phyloP scores from a whole-genome alignment of 92 coral and sea anemone species.

The Epizoanthus ramosus region DNA sequence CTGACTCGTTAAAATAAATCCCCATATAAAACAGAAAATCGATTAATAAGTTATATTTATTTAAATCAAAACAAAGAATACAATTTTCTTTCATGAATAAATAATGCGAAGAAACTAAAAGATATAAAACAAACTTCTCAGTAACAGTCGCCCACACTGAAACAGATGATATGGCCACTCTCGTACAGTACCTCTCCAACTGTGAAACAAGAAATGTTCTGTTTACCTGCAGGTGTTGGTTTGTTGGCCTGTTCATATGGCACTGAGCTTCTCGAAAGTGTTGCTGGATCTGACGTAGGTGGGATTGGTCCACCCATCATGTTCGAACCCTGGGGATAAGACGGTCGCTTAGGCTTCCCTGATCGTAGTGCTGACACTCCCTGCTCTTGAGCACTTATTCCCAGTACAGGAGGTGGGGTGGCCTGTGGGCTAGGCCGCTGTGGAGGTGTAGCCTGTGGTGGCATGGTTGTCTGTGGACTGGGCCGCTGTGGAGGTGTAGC shows the following conservation, averaged over 20 bases:
- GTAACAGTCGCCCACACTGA: no score
- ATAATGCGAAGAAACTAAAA: no score
- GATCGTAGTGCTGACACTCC: conserved; percentile 83
- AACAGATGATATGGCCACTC: not conserved
- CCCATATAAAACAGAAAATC: no score
- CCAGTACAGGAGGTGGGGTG: conserved; percentile 54
- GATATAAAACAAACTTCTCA: no score
- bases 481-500: conserved; percentile 22
- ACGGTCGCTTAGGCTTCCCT: conserved; percentile 84
- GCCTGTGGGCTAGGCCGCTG: conserved; percentile 55
- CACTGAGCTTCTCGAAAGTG: conserved; percentile 42
- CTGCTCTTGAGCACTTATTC: conserved; percentile 60
- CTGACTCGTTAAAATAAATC: no score
- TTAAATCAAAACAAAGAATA: no score
- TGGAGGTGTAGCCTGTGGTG: conserved; percentile 7
- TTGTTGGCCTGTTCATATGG: conserved; percentile 39
- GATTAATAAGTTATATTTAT: no score
- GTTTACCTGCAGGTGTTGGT: conserved; percentile 36
- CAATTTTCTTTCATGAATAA: no score
- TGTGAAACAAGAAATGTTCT: not conserved
- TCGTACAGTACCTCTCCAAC: not conserved
- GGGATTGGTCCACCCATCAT: conserved; percentile 48
- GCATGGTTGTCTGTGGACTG: conserved; percentile 34
- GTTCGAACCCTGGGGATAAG: conserved; percentile 48
- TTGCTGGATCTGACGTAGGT: conserved; percentile 11